phyloP scores from a whole-genome alignment of 2,797 vertebrate species.

The Onychomys leucogaster region DNA sequence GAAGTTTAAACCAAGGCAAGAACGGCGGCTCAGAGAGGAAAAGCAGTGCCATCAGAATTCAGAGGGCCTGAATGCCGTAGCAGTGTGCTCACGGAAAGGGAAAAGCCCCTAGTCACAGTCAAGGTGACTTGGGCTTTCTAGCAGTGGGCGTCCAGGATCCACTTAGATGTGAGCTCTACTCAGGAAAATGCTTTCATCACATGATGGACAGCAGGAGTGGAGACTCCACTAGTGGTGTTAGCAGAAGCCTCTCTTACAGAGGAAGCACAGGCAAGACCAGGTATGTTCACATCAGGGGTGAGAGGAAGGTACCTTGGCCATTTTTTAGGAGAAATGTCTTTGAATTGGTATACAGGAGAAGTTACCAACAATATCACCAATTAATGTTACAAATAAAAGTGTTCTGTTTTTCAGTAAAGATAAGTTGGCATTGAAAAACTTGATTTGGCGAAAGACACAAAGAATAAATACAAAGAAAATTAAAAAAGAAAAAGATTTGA shows the following conservation, averaged over 20 bases:
- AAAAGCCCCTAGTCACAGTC: not conserved
- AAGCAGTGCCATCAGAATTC: accelerated
- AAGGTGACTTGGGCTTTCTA: not conserved
- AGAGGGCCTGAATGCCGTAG: no score
- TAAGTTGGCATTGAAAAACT: not conserved
- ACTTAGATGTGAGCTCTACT: not conserved
- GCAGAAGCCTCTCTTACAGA: not conserved
- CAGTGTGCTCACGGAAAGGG: not conserved
- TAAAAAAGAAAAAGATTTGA: not conserved
- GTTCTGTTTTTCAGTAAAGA: not conserved
- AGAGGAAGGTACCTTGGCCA: not conserved
- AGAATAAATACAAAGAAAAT: not conserved
- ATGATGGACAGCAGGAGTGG: not conserved
- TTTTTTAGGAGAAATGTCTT: constrained; percentile 13
- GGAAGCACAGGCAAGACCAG: not conserved
- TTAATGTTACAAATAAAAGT: not conserved
- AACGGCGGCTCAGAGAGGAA: not conserved
- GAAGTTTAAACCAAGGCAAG: not conserved
- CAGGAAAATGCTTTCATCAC: not conserved
- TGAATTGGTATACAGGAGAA: not conserved
- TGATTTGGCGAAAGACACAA: not conserved
- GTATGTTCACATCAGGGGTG: accelerated
- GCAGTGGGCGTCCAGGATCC: not conserved
- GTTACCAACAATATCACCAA: not conserved
- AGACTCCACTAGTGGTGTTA: not conserved